Evolutionary conservation across 2,888 invertebrate genomes (phyloP), one percentile per base, ranked within the genome.

Genomic region (Pantelozetes paolii): DNA sequence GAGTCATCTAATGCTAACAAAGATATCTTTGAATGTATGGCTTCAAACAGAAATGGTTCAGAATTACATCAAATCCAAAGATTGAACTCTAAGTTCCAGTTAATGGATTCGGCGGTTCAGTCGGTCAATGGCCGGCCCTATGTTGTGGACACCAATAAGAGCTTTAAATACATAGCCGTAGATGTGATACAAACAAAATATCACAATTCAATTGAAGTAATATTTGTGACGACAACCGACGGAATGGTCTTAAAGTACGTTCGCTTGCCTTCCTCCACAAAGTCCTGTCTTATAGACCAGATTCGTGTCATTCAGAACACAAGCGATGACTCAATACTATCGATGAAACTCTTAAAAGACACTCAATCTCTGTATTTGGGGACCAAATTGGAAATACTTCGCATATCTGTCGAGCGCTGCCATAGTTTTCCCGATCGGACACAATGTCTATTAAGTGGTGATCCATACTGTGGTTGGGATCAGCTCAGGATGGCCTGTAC

Each of bases 401-500:
- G 90, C 45, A 86, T 95, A 72, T 88, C 90, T 0, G 88, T 90
- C 0, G 87, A 90, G 76, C 89, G 92, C 59, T 95, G 95, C 80
- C 26, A 73, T 57, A 28, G n/a, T 11, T 45, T 36, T 62, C 6
- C 23, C 11, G 69, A 42, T 78, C 78, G 36, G 78, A 83, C 82
- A 62, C 73, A 89, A 9, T 95, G 95, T 81, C 81, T 91, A 57
- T 89, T 89, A 78, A 89, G 94, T 0, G 90, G 89, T 83, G 95
- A 96, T 83, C 95, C 95, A 0, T 94, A 95, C 81, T 96, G 96
- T 82, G 95, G 94, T 0, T 96, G 95, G 95, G 89, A 94, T 82
- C 89, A 89, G 77, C 85, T 88, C 6, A 83, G 87, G 18, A 88
- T 90, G 78, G 83, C 85, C 26, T 95, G 95, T 80, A 88, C 89